Percentiles rank a stretch among this genome's conserved stretches.
Evolutionary conservation across 2,797 vertebrate species (phyloP).

Genomic region (Bovichtus variegatus): DNA sequence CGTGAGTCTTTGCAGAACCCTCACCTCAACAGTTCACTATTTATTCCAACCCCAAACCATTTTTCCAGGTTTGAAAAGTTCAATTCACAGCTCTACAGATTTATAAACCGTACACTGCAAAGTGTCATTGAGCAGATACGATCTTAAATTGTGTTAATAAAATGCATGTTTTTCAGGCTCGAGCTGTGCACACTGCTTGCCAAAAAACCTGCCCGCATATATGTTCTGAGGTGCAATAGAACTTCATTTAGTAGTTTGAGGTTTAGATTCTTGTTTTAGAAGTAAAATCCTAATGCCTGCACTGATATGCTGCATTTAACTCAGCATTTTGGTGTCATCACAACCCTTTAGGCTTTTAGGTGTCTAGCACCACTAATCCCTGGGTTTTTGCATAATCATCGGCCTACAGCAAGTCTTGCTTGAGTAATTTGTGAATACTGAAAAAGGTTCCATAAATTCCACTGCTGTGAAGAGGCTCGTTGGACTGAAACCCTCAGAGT

Average conservation of each 20-base stretch:
- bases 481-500: slow-evolving; percentile 22
- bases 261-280: slow-evolving; percentile 24
- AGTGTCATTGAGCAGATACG: background rate
- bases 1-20: background rate
- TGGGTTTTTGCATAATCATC: slow-evolving; percentile 57
- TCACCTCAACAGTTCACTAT: background rate
- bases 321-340: slow-evolving; percentile 44
- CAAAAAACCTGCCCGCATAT: background rate
- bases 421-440: slow-evolving; percentile 49
- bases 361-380: slow-evolving; percentile 55
- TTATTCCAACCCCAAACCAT: background rate
- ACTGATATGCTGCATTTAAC: slow-evolving; percentile 32
- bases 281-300: background rate
- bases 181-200: background rate
- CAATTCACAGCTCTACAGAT: background rate
- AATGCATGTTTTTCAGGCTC: background rate
- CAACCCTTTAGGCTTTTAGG: slow-evolving; percentile 43
- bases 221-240: background rate
- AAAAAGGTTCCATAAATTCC: slow-evolving; percentile 43
- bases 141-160: background rate
- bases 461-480: slow-evolving; percentile 3
- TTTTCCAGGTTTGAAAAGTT: background rate
- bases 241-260: slow-evolving; percentile 3
- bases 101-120: no score
- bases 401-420: slow-evolving; percentile 32